Percentiles rank a stretch among this genome's conserved stretches.
Conservation (phyloP, 2,888 invertebrate genomes). For the Phasia obesa region DNA sequence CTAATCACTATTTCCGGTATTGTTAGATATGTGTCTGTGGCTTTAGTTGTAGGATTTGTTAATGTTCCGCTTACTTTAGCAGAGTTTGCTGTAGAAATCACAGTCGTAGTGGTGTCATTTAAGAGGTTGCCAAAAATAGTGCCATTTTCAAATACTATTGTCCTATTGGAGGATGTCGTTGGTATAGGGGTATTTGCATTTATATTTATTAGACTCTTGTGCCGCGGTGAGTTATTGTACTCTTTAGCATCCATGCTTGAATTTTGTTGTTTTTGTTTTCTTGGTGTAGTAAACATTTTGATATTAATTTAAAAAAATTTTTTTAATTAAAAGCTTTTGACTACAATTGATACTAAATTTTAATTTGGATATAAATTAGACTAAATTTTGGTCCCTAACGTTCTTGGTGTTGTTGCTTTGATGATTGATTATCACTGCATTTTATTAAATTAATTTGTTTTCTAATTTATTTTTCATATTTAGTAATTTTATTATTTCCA, state of each 20-base stretch:
- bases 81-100: conserved; percentile 27
- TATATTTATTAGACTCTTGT: conserved; percentile 60
- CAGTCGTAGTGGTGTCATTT: conserved; percentile 42
- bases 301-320: conserved; percentile 8
- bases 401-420: conserved; percentile 29
- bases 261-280: conserved; percentile 61
- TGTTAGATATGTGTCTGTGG: conserved; percentile 63
- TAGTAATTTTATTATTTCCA: conserved; percentile 37
- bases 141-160: conserved; percentile 80
- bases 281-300: conserved; percentile 71
- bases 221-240: conserved; percentile 53
- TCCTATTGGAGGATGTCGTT: conserved; percentile 52
- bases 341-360: not conserved
- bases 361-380: conserved; percentile 3
- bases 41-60: conserved; percentile 41
- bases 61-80: conserved; percentile 63
- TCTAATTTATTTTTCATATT: conserved; percentile 38
- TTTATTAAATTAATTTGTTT: conserved; percentile 21
- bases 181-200: conserved; percentile 47
- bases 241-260: conserved; percentile 60
- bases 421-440: conserved; percentile 41
- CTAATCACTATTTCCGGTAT: conserved; percentile 79
- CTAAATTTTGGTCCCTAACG: conserved; percentile 58
- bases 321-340: not conserved
- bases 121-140: conserved; percentile 80